phyloP scores from a whole-genome alignment of 2,888 invertebrate genomes.

The Leptopilina drosophilae region DNA sequence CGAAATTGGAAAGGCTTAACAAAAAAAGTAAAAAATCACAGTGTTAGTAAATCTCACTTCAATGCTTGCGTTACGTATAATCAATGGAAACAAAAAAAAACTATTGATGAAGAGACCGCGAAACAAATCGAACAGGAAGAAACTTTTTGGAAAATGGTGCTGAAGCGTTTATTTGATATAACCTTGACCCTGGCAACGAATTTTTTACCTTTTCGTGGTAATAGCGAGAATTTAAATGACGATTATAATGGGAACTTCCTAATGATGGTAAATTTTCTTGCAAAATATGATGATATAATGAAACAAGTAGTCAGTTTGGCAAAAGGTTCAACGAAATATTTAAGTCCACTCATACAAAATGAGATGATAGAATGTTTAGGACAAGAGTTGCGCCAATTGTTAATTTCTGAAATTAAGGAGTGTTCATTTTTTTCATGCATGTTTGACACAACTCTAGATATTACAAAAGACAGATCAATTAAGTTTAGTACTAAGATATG shows the following conservation, averaged over 20 bases:
- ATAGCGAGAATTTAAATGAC: slow-evolving; percentile 44
- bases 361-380: slow-evolving; percentile 22
- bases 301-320: slow-evolving; percentile 45
- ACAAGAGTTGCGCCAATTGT: neutral
- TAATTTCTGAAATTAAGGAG: neutral
- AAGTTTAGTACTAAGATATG: neutral
- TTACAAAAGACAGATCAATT: slow-evolving; percentile 7
- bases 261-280: slow-evolving; percentile 43
- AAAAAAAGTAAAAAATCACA: too few species aligned
- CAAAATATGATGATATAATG: slow-evolving; percentile 1
- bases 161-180: slow-evolving; percentile 53
- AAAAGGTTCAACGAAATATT: slow-evolving; percentile 50
- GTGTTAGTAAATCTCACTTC: slow-evolving; percentile 45
- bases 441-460: slow-evolving; percentile 10
- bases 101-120: slow-evolving; percentile 50
- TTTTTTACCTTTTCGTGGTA: slow-evolving; percentile 55
- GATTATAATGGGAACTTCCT: slow-evolving; percentile 57
- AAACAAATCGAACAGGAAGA: slow-evolving; percentile 47
- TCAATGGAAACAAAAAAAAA: slow-evolving; percentile 48
- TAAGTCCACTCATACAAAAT: slow-evolving; percentile 55
- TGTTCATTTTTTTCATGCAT: neutral
- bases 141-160: slow-evolving; percentile 53
- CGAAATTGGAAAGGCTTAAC: too few species aligned
- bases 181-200: slow-evolving; percentile 52
- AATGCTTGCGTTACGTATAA: slow-evolving; percentile 41